Percentiles rank a stretch among this genome's conserved stretches.
Conservation (phyloP, 2,113 vertebrate species). For the Otis tarda region DNA sequence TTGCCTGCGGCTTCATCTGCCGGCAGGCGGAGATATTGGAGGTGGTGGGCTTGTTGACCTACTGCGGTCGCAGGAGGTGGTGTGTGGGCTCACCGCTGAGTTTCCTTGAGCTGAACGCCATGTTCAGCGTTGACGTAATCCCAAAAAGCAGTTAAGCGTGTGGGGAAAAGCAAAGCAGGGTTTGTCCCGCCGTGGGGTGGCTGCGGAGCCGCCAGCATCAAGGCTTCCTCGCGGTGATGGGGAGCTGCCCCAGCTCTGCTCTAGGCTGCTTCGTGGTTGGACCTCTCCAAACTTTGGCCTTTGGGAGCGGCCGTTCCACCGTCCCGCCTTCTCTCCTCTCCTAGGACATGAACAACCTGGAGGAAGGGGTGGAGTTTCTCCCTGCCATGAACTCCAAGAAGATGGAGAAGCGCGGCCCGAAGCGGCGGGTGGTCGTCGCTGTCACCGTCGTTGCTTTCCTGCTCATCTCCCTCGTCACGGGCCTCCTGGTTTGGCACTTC, state of each 20-base stretch:
- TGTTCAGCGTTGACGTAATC: too few relatives aligned
- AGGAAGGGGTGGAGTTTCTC: slow-evolving; percentile 80
- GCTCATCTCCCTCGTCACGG: slow-evolving; percentile 45
- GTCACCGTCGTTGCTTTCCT: background rate
- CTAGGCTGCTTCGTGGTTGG: background rate
- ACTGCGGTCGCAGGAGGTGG: background rate
- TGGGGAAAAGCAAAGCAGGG: background rate
- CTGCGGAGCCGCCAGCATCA: fast-evolving
- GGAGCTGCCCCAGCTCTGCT: fast-evolving
- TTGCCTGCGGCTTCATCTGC: background rate
- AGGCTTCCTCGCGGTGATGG: background rate
- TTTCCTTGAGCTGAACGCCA: background rate
- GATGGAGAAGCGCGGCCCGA: slow-evolving; percentile 74
- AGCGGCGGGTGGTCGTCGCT: slow-evolving; percentile 24
- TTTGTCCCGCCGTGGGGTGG: background rate
- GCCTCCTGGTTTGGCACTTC: slow-evolving; percentile 81
- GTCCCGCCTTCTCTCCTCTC: background rate
- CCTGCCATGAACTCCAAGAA: slow-evolving; percentile 77
- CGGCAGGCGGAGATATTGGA: background rate
- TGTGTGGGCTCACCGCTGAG: background rate
- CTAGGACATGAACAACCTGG: slow-evolving; percentile 76
- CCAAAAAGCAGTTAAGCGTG: background rate
- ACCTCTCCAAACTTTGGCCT: background rate
- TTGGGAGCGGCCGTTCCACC: background rate
- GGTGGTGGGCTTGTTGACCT: background rate